Evolutionary conservation across 1,140 invertebrate genomes (phyloP).

Genomic region (Formica exsecta): DNA sequence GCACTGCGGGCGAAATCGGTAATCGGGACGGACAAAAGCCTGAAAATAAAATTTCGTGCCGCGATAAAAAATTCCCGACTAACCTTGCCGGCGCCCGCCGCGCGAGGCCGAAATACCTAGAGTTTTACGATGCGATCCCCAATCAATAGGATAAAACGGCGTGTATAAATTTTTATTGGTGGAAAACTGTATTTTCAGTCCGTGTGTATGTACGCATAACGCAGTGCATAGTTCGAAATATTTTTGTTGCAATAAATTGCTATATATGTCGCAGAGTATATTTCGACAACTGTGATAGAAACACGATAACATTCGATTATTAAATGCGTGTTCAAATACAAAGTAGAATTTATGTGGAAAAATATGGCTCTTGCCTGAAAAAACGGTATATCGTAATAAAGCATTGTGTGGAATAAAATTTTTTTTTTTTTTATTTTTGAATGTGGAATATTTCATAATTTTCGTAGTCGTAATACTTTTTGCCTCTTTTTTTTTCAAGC

Average conservation of each 20-base stretch:
- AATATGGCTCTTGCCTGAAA: conserved; percentile 7
- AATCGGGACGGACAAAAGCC: conserved; percentile 48
- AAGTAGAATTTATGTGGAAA: conserved; percentile 44
- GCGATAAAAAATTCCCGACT: conserved; percentile 51
- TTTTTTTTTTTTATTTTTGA: conserved; percentile 23
- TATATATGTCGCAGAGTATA: background rate
- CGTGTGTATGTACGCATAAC: background rate
- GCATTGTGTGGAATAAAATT: background rate
- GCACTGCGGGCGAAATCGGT: conserved; percentile 32
- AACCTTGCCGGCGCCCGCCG: conserved; percentile 8
- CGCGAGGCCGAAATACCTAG: conserved; percentile 24
- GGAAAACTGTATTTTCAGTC: conserved; percentile 24
- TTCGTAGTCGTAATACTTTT: conserved; percentile 24
- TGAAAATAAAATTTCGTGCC: conserved; percentile 55
- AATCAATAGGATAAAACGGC: conserved; percentile 59
- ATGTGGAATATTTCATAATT: conserved; percentile 45
- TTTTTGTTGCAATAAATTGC: conserved; percentile 55
- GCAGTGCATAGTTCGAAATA: background rate
- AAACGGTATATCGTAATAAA: conserved; percentile 29
- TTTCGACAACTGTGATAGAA: conserved; percentile 44
- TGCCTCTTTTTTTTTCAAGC: conserved; percentile 20
- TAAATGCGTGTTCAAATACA: conserved; percentile 43
- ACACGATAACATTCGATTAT: conserved; percentile 46
- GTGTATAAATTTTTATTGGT: conserved; percentile 57
- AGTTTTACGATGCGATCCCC: conserved; percentile 48